A percentile compares a stretch with the other conserved stretches of the same genome.
Evolutionary conservation across 1,140 invertebrate genomes (phyloP).

Genomic region (Drosophila suzukii): DNA sequence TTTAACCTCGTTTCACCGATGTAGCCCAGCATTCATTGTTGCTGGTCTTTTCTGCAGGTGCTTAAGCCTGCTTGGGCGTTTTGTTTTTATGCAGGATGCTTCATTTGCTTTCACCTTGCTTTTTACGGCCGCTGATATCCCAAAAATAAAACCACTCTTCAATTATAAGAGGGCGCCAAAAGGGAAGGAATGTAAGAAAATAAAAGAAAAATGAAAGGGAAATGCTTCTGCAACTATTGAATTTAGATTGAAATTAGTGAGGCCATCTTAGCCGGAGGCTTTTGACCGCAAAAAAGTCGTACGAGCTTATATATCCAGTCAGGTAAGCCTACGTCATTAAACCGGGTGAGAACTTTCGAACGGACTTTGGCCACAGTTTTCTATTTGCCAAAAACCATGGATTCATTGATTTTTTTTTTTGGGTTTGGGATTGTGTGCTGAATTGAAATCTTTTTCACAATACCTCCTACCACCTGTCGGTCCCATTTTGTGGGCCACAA

Average conservation of each 20-base stretch:
- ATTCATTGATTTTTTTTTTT: constrained; percentile 52
- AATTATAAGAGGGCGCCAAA: constrained; percentile 32
- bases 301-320: neutral
- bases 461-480: constrained; percentile 23
- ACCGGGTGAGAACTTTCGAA: constrained; percentile 11
- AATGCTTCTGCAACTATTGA: constrained; percentile 20
- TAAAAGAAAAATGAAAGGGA: neutral
- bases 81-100: constrained; percentile 45
- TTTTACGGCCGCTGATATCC: constrained; percentile 38
- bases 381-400: constrained; percentile 39
- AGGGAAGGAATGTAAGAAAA: constrained; percentile 5
- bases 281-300: constrained; percentile 12
- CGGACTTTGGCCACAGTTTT: constrained; percentile 26
- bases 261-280: constrained; percentile 6
- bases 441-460: constrained; percentile 41
- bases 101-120: constrained; percentile 28
- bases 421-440: constrained; percentile 1
- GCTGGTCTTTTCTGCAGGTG: constrained; percentile 43
- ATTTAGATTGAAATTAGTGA: constrained; percentile 43
- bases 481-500: constrained; percentile 37
- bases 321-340: constrained; percentile 31
- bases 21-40: constrained; percentile 31
- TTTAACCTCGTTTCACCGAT: constrained; percentile 60
- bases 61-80: constrained; percentile 50
- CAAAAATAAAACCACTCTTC: constrained; percentile 29